Conservation (phyloP, 2,113 vertebrate species). For the Zapus hudsonius region DNA sequence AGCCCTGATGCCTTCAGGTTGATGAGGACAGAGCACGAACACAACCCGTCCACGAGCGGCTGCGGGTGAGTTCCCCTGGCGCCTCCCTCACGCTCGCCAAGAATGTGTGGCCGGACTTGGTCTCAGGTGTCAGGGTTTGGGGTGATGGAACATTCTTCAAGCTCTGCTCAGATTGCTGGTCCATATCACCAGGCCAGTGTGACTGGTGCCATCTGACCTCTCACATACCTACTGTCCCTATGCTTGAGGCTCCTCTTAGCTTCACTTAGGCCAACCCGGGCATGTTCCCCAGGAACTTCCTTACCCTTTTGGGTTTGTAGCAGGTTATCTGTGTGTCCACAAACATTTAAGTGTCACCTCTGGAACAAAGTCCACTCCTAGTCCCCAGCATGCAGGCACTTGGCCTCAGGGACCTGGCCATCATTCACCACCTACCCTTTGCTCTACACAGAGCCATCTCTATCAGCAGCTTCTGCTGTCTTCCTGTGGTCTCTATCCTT, state of each 20-base stretch:
- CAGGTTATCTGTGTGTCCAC: background rate
- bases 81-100: no score
- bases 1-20: slow-evolving; percentile 92
- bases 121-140: background rate
- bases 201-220: rapidly evolving
- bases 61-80: slow-evolving; percentile 88
- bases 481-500: background rate
- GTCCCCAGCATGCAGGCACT: background rate
- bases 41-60: slow-evolving; percentile 92
- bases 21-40: slow-evolving; percentile 90
- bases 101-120: background rate
- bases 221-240: rapidly evolving
- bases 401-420: background rate
- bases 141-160: rapidly evolving
- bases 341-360: background rate
- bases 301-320: background rate
- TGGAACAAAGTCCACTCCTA: background rate
- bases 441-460: background rate
- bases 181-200: rapidly evolving
- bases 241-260: rapidly evolving
- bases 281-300: background rate
- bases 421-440: background rate
- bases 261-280: no score
- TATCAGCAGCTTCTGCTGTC: background rate
- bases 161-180: background rate